Percentiles rank a stretch among this genome's conserved stretches.
These are phyloP conservation scores for Orgyia antiqua DNA, from an alignment of 2,888 invertebrate species.

Conservation along the genomic window DNA sequence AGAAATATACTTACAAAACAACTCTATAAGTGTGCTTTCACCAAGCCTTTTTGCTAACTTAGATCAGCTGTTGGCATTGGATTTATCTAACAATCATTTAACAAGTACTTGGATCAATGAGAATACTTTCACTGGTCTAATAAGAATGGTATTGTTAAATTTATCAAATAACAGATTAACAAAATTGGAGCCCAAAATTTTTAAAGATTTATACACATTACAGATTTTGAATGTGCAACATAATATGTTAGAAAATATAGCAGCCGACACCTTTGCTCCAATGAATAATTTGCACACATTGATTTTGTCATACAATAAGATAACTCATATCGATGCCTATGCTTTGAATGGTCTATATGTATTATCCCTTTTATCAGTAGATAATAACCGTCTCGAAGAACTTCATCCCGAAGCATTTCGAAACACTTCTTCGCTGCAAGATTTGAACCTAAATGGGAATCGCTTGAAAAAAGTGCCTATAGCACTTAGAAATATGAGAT, in stretches of 20 bases:
- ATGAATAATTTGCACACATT: constrained; percentile 95
- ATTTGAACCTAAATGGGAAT: constrained; percentile 93
- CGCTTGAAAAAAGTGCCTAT: constrained; percentile 87
- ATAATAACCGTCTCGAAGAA: constrained; percentile 90
- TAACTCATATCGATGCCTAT: constrained; percentile 90
- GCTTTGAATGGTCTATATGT: constrained; percentile 93
- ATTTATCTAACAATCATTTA: constrained; percentile 91
- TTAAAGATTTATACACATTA: constrained; percentile 90
- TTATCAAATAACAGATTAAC: constrained; percentile 90
- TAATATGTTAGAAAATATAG: constrained; percentile 89
- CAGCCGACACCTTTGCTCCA: constrained; percentile 92
- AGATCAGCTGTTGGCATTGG: constrained; percentile 87
- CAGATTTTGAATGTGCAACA: constrained; percentile 91
- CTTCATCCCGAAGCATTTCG: constrained; percentile 93
- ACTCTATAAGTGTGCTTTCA: constrained; percentile 91
- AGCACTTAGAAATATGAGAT: constrained; percentile 90
- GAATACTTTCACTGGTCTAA: constrained; percentile 91
- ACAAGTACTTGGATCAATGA: constrained; percentile 92
- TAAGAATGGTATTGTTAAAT: constrained; percentile 91
- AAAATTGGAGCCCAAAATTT: constrained; percentile 89
- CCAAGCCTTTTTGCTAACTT: constrained; percentile 92
- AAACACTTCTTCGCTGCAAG: constrained; percentile 93
- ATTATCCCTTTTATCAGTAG: constrained; percentile 88
- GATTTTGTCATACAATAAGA: constrained; percentile 90
- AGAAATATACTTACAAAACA: constrained; percentile 94